These are phyloP conservation scores for Rhinoraja longicauda DNA, from an alignment of 2,797 vertebrate species.

Conservation along the genomic window DNA sequence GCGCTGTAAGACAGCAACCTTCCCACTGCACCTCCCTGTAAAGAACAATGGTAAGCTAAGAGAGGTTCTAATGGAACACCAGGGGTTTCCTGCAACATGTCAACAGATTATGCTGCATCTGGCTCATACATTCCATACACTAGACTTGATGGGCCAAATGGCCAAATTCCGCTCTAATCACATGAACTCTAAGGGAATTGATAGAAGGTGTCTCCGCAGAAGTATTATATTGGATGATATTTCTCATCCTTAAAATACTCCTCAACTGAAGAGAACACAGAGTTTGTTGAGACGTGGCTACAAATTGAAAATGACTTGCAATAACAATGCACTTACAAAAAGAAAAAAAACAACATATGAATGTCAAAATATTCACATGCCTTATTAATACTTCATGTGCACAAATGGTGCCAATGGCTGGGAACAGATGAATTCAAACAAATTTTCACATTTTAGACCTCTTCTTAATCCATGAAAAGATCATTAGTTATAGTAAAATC, in stretches of 20 bases:
- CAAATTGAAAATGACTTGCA: slow-evolving; percentile 5
- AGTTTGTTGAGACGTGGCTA: not conserved
- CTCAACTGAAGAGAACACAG: not conserved
- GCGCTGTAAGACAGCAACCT: too few species aligned
- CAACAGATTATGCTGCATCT: not conserved
- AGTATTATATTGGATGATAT: not conserved
- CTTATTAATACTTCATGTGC: not conserved
- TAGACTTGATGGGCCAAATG: too few species aligned
- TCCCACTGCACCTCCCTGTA: too few species aligned
- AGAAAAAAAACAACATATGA: not conserved
- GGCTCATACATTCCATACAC: too few species aligned
- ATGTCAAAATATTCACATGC: not conserved
- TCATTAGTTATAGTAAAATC: not conserved
- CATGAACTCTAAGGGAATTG: not conserved
- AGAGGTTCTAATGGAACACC: not conserved
- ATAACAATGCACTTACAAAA: not conserved
- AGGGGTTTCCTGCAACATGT: not conserved
- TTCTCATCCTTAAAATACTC: not conserved
- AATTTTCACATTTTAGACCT: not conserved
- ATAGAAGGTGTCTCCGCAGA: not conserved
- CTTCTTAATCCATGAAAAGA: not conserved
- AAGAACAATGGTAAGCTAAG: not conserved
- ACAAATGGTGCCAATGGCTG: not conserved
- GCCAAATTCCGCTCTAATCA: too few species aligned
- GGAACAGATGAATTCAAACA: not conserved